Percentiles rank a stretch among this genome's conserved stretches.
phyloP scores from a whole-genome alignment of 2,797 vertebrate species.

The Hylomyscus alleni region DNA sequence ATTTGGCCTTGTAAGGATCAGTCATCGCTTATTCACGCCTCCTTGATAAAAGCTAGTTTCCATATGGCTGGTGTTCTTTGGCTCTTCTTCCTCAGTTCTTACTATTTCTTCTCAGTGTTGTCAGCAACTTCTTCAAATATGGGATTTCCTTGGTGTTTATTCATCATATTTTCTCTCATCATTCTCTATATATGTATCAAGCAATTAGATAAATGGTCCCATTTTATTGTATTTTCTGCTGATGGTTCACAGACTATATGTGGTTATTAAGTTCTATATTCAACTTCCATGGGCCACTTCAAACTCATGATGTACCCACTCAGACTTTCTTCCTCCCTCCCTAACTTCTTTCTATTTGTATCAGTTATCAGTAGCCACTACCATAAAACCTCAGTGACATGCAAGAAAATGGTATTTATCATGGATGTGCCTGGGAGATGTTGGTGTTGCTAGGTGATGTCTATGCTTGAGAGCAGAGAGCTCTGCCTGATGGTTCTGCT shows the following conservation, averaged over 20 bases:
- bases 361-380: constrained; percentile 15
- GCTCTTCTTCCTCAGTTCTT: constrained; percentile 16
- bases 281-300: neutral
- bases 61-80: neutral
- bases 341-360: neutral
- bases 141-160: neutral
- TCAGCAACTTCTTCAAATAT: constrained; percentile 35
- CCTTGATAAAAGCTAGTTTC: constrained; percentile 17
- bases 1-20: neutral
- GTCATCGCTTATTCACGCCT: neutral
- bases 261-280: constrained; percentile 5
- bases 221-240: constrained; percentile 1
- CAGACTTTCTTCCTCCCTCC: neutral
- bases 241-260: constrained; percentile 19
- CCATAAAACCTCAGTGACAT: constrained; percentile 6
- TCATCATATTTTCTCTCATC: constrained; percentile 2
- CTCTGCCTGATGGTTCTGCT: neutral
- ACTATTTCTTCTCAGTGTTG: constrained; percentile 43
- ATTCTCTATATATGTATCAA: neutral
- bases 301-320: constrained; percentile 22
- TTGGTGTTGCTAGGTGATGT: neutral
- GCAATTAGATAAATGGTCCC: neutral
- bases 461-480: neutral
- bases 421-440: neutral
- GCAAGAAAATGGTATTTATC: neutral